Evolutionary conservation across 1,140 invertebrate genomes (phyloP).

Genomic region (Portunus trituberculatus): DNA sequence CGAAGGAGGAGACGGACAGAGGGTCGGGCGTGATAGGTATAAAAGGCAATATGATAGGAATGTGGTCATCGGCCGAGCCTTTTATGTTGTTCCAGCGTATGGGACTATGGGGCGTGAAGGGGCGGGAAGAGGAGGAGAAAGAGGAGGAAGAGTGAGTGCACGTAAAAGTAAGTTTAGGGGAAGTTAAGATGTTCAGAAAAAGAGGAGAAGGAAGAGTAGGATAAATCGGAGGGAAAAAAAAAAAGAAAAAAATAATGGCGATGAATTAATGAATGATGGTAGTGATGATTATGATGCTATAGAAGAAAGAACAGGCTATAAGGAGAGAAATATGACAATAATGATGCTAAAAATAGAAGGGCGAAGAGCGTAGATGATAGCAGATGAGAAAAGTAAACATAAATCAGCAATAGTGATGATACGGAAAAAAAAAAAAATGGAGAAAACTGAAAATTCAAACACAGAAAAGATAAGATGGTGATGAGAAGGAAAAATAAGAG

Average conservation of each 20-base stretch:
- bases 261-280: too few species aligned
- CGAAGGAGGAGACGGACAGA: not conserved
- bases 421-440: too few species aligned
- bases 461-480: too few species aligned
- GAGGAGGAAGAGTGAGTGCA: not conserved
- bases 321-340: too few species aligned
- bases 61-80: not conserved
- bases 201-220: not conserved
- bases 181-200: not conserved
- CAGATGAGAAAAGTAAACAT: too few species aligned
- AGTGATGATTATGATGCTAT: too few species aligned
- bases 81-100: not conserved
- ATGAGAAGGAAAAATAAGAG: too few species aligned
- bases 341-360: too few species aligned
- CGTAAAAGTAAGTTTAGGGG: not conserved
- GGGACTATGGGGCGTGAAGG: not conserved
- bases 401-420: too few species aligned
- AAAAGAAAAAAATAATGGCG: not conserved
- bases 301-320: too few species aligned
- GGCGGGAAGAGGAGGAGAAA: not conserved
- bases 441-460: too few species aligned
- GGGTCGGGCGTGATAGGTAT: not conserved
- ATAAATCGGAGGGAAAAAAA: not conserved
- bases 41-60: slow-evolving; percentile 23
- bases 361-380: too few species aligned